Percentiles rank a stretch among this genome's conserved stretches.
Evolutionary conservation across 2,113 vertebrate species (phyloP).

Genomic region (Dryoscopus gambensis): DNA sequence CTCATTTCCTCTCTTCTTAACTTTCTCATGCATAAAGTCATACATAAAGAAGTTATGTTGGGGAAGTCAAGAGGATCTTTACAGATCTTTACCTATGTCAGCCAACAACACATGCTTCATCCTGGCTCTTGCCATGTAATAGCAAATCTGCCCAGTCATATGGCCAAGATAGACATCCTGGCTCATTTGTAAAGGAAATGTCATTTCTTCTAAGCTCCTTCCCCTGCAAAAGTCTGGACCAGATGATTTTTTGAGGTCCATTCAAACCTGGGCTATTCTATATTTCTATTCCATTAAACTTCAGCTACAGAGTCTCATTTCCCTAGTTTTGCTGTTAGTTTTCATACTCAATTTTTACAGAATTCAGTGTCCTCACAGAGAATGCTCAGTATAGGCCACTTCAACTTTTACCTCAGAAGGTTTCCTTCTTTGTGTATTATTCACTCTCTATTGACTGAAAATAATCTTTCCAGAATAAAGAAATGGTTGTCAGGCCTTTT

Average conservation of each 20-base stretch:
- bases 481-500: not conserved
- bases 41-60: not conserved
- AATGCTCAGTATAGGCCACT: not conserved
- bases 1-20: not conserved
- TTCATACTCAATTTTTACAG: not conserved
- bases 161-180: not conserved
- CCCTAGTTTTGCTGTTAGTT: not conserved
- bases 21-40: not conserved
- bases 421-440: not conserved
- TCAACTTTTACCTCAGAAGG: not conserved
- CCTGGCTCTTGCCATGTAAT: not conserved
- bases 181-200: not conserved
- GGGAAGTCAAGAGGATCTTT: not conserved
- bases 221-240: not conserved
- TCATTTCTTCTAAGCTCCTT: not conserved
- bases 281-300: not conserved
- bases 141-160: not conserved
- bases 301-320: not conserved
- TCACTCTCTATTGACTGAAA: not conserved
- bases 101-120: not conserved
- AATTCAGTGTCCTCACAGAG: not conserved
- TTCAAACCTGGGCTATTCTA: not conserved
- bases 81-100: not conserved
- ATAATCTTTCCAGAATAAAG: not conserved
- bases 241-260: not conserved